Conservation (phyloP, 2,113 vertebrate species). For the Tinamus guttatus region DNA sequence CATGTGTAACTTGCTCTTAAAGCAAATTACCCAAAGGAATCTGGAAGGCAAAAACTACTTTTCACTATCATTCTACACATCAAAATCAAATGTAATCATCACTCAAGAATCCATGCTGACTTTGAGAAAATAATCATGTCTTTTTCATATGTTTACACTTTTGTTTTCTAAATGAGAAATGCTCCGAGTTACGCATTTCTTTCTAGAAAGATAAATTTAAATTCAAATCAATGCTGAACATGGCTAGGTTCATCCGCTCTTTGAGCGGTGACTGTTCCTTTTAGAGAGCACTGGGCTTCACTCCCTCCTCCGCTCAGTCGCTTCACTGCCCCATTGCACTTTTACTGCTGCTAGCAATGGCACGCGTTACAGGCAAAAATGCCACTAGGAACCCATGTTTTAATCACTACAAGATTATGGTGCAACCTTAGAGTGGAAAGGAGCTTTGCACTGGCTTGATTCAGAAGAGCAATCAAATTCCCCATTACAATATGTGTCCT, state of each 20-base stretch:
- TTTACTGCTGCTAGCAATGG: not conserved
- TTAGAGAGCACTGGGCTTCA: not conserved
- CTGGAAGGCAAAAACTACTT: not conserved
- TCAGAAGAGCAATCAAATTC: not conserved
- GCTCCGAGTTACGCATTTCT: not conserved
- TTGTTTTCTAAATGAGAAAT: not conserved
- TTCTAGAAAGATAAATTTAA: not conserved
- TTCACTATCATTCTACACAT: not conserved
- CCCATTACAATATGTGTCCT: accelerated
- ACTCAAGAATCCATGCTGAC: not conserved
- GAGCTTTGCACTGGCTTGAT: not conserved
- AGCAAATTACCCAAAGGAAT: not conserved
- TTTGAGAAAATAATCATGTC: not conserved
- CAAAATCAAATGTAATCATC: not conserved
- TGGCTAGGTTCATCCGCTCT: not conserved
- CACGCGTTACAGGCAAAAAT: not conserved
- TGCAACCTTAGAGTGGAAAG: not conserved
- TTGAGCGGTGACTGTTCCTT: not conserved
- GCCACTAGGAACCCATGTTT: not conserved
- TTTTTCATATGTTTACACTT: not conserved
- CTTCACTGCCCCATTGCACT: slow-evolving; percentile 13
- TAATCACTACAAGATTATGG: not conserved
- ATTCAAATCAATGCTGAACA: not conserved
- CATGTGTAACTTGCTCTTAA: not conserved
- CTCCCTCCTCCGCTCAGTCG: not conserved